Evolutionary conservation across 2,113 vertebrate genomes (phyloP), one percentile per base, ranked within the genome.

Genomic region (Dolichallabes microphthalmus): DNA sequence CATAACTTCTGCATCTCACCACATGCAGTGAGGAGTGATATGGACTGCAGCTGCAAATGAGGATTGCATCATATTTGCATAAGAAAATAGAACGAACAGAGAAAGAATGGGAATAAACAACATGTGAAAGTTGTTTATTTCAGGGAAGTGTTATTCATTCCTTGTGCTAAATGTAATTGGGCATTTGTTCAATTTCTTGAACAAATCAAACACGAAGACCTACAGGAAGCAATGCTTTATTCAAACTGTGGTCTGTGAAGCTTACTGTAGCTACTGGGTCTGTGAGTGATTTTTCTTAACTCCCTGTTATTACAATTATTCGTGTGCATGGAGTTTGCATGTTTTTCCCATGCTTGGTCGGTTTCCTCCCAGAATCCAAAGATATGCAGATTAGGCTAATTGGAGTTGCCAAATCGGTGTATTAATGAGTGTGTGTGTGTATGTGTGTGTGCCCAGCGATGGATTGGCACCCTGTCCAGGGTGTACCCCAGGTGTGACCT

Each of bases 21-120:
- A 32, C 58, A 50, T 75, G 53, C 75, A 52, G 32, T 69, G 30
- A 85, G 61, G 12, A 80, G 11, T 35, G 53, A 80, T 60, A 71
- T 83, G 32, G 19, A 58, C 53, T 52, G 71, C 74, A 35, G 27
- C 39, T 27, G 45, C 25, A 77, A 22, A 55, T 13, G 60, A 84
- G 27, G 19, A 77, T 77, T 77, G 50, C 83, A 64, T 63, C 73
- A 77, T 12, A 53, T 63, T 84, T 77, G 64, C 73, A 76, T 77
- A 77, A 76, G 35, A 60, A 79, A 79, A 79, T 8, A 58, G 15
- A 79, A 60, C 2, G 19, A 79, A 60, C 30, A 60, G 55, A 57
- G 27, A 35, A 39, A 35, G 15, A 82, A 53, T 19, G 30, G 63
- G n/a, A 82, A 30, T 63, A 80, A 81, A 81, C 32, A 30, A 66